A percentile compares a stretch with the other conserved stretches of the same genome.
Conservation (phyloP, 92 coral and sea anemone species). For the Scolanthus callimorphus region DNA sequence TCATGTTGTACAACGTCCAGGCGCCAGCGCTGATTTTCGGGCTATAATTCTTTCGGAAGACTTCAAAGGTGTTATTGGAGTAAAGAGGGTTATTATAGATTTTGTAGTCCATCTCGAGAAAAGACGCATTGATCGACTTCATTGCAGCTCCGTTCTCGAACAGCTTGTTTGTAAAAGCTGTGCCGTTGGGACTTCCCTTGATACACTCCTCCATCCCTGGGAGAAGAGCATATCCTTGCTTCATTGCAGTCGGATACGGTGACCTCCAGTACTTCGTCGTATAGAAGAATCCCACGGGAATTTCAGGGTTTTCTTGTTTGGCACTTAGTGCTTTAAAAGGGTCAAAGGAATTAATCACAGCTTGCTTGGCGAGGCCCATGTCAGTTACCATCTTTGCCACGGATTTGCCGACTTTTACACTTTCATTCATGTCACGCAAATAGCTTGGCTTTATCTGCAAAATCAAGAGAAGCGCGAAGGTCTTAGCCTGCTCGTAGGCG, state of each 20-base stretch:
- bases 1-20: constrained; percentile 72
- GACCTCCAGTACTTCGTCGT: constrained; percentile 48
- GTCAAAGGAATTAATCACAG: constrained; percentile 72
- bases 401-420: constrained; percentile 59
- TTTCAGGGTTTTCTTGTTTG: constrained; percentile 32
- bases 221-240: constrained; percentile 22
- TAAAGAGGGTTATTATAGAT: constrained; percentile 59
- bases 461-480: too few species aligned
- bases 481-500: too few species aligned
- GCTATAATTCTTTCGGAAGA: constrained; percentile 57
- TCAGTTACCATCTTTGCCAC: constrained; percentile 76
- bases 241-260: constrained; percentile 9
- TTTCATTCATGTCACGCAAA: constrained; percentile 47
- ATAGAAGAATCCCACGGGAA: constrained; percentile 67
- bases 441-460: constrained; percentile 86
- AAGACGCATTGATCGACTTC: constrained; percentile 66
- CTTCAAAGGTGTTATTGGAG: constrained; percentile 72
- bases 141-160: constrained; percentile 55
- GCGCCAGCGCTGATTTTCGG: constrained; percentile 80
- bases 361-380: constrained; percentile 59
- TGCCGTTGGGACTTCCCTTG: constrained; percentile 37
- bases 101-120: constrained; percentile 80
- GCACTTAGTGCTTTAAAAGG: constrained; percentile 79
- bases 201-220: constrained; percentile 62
- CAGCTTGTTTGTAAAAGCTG: constrained; percentile 50